A percentile compares a stretch with the other conserved stretches of the same genome.
Evolutionary conservation across 2,113 vertebrate genomes (phyloP).

Genomic region (Psophia crepitans): DNA sequence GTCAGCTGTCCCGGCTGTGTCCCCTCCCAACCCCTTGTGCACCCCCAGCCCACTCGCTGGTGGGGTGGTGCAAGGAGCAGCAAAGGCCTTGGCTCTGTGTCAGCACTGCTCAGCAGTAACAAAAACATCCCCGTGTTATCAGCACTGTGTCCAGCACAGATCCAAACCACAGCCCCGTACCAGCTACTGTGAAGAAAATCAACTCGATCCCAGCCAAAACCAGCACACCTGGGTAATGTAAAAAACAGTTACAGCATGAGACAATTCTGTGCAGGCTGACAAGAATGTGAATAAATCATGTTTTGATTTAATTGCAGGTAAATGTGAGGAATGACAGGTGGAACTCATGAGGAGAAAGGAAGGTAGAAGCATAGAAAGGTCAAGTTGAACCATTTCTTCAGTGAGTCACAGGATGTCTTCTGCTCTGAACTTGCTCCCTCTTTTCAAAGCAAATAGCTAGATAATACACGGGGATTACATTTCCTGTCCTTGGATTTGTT

Average conservation of each 20-base stretch:
- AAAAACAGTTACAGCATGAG: not conserved
- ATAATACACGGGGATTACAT: not conserved
- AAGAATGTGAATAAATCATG: not conserved
- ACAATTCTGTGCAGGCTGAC: not conserved
- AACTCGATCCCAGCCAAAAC: too few species aligned
- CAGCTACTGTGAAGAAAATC: too few species aligned
- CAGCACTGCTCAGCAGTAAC: too few species aligned
- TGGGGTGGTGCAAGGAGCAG: too few species aligned
- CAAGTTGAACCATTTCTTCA: not conserved
- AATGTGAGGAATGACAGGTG: not conserved
- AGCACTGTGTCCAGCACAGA: too few species aligned
- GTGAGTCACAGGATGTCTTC: slow-evolving; percentile 13
- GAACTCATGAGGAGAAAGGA: not conserved
- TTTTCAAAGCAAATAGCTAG: slow-evolving; percentile 6
- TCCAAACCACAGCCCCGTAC: too few species aligned
- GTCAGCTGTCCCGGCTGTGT: too few species aligned
- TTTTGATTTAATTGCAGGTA: not conserved
- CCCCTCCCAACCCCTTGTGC: too few species aligned
- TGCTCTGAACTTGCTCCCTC: not conserved
- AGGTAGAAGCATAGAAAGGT: not conserved
- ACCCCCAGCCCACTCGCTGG: too few species aligned
- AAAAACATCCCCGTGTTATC: too few species aligned
- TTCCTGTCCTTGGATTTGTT: not conserved
- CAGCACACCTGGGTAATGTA: not conserved
- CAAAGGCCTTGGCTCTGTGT: too few species aligned